A percentile compares a stretch with the other conserved stretches of the same genome.
These are phyloP conservation scores for Cistogaster globosa DNA, from an alignment of 2,888 invertebrate species.

Conservation along the genomic window DNA sequence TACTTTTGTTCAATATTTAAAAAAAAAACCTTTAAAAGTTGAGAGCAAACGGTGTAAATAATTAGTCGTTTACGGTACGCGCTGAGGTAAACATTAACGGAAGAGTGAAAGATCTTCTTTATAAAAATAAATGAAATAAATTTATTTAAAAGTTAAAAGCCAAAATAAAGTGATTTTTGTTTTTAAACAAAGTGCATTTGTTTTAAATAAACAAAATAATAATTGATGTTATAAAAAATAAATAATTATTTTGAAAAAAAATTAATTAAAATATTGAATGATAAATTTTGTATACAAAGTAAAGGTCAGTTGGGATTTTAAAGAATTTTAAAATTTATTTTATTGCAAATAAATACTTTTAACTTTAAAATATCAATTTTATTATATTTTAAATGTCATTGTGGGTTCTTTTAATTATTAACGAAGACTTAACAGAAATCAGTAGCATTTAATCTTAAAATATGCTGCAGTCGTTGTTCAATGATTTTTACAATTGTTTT, in stretches of 20 bases:
- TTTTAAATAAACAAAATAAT: not conserved
- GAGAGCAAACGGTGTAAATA: constrained; percentile 73
- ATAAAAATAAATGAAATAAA: not conserved
- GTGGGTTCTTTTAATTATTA: constrained; percentile 18
- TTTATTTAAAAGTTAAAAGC: not conserved
- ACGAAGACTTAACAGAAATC: constrained; percentile 1
- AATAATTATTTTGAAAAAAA: not conserved
- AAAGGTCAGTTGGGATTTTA: constrained; percentile 23
- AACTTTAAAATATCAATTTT: not conserved
- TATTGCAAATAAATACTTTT: not conserved
- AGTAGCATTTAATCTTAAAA: constrained; percentile 25
- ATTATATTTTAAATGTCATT: not conserved
- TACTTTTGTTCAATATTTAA: constrained; percentile 17
- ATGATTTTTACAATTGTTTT: constrained; percentile 72
- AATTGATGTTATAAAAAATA: not conserved
- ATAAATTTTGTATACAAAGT: not conserved
- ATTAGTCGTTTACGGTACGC: constrained; percentile 79
- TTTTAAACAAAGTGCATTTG: constrained; percentile 31
- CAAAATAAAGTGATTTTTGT: not conserved
- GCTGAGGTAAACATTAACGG: constrained; percentile 76
- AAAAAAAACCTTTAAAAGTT: constrained; percentile 76
- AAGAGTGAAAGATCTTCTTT: not conserved
- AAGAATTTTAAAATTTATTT: not conserved
- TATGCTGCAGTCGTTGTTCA: constrained; percentile 74
- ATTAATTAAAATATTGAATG: not conserved